A percentile compares a stretch with the other conserved stretches of the same genome.
phyloP scores from a whole-genome alignment of 2,113 vertebrate genomes.

The Polyodon spathula region DNA sequence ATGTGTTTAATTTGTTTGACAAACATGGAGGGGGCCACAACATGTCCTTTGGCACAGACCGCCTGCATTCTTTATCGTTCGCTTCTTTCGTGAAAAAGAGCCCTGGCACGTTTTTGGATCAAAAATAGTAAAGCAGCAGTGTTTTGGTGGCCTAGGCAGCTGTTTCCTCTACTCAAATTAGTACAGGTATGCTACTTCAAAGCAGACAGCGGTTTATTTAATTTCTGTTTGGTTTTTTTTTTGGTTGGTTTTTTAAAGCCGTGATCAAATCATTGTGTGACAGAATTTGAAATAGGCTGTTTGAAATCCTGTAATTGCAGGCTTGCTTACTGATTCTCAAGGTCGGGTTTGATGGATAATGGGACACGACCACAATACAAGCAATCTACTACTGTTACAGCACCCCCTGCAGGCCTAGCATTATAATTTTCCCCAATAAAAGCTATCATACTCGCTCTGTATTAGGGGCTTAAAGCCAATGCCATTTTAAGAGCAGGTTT shows the following conservation, averaged over 20 bases:
- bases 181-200: slow-evolving; percentile 30
- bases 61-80: slow-evolving; percentile 49
- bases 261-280: slow-evolving; percentile 30
- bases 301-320: slow-evolving; percentile 49
- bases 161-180: slow-evolving; percentile 18
- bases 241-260: slow-evolving; percentile 10
- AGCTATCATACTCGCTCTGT: neutral
- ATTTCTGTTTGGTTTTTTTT: slow-evolving; percentile 16
- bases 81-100: too few relatives aligned
- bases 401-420: neutral
- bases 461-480: neutral
- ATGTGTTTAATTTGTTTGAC: slow-evolving; percentile 95
- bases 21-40: slow-evolving; percentile 73
- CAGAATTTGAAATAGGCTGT: slow-evolving; percentile 69
- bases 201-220: slow-evolving; percentile 19
- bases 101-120: slow-evolving; percentile 25
- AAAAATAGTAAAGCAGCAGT: slow-evolving; percentile 7
- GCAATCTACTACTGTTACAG: slow-evolving; percentile 13
- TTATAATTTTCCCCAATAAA: neutral
- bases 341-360: slow-evolving; percentile 16
- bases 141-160: slow-evolving; percentile 13
- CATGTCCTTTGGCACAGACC: slow-evolving; percentile 57
- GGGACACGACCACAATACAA: neutral
- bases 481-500: slow-evolving; percentile 1
- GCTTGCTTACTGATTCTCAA: slow-evolving; percentile 15